phyloP scores from a whole-genome alignment of 2,113 vertebrate genomes.

The Chaenogobius annularis region DNA sequence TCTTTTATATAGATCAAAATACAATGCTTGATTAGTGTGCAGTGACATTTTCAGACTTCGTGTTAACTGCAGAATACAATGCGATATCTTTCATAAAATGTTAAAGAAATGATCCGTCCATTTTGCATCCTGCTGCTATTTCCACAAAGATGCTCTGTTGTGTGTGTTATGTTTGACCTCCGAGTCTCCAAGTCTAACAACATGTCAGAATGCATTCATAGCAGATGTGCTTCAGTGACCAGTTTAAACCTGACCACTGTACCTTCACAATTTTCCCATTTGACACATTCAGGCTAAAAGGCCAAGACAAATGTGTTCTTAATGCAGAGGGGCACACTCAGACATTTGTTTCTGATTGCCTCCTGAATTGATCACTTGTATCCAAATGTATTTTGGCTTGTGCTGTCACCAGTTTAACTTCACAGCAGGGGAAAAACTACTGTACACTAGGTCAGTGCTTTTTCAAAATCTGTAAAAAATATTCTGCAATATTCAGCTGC shows the following conservation, averaged over 20 bases:
- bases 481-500: background rate
- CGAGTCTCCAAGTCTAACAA: conserved; percentile 2
- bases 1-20: too few relatives aligned
- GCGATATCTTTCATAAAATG: background rate
- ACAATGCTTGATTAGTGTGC: too few relatives aligned
- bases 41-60: too few relatives aligned
- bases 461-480: background rate
- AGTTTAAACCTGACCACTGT: conserved; percentile 5
- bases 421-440: background rate
- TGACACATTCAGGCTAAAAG: conserved; percentile 4
- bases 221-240: conserved; percentile 8
- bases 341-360: background rate
- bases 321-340: conserved; percentile 1
- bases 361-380: conserved; percentile 6
- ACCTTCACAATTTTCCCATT: conserved; percentile 2
- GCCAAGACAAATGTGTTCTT: conserved; percentile 2
- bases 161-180: background rate
- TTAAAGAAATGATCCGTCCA: background rate
- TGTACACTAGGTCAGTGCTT: background rate
- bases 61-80: background rate
- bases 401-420: background rate
- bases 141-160: conserved; percentile 7
- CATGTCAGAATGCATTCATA: conserved; percentile 9
- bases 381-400: conserved; percentile 8
- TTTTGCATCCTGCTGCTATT: background rate